Evolutionary conservation across 1,140 invertebrate genomes (phyloP), one percentile per base, ranked within the genome.

Genomic region (Eufriesea mexicana): DNA sequence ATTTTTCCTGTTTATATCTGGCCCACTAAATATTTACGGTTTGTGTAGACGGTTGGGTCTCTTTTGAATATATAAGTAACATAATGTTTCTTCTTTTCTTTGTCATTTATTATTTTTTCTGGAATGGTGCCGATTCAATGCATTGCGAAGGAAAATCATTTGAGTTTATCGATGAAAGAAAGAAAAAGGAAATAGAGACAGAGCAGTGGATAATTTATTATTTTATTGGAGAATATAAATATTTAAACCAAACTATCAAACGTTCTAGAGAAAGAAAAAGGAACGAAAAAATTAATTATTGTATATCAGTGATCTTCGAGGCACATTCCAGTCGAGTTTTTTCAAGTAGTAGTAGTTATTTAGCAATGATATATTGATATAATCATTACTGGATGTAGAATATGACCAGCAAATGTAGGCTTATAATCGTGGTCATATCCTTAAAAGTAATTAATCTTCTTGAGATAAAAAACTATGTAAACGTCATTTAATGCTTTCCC

Each of bases 401-500:
- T 84, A 73, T 84, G 71, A 74, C 68, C 79, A 82, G 62, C 23
- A 76, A 59, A 76, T 82, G 61, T 82, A 82, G 79, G 35, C 62
- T 82, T 76, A 20, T 76, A 82, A 67, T 16, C 66, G 82, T 91
- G 91, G 89, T 93, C 91, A 90, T 92, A 82, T 81, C 73, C 89
- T 87, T 91, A 91, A 89, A 86, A 92, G 89, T 76, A 92, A 91
- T 91, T 94, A 94, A 94, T 93, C 92, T 91, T 93, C 89, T 93
- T 92, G 91, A 91, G 91, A 93, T 90, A 92, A 74, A 35, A 35
- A 59, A 93, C 85, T 93, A 93, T 94, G 89, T 94, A 92, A 92
- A 92, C 90, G 81, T 86, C 76, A 86, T 89, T 88, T 94, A 93
- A 95, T 95, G 95, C 95, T 95, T 95, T 95, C 93, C 92, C 95